Conservation (phyloP, 2,113 vertebrate genomes). For the Astatoreochromis straeleni region DNA sequence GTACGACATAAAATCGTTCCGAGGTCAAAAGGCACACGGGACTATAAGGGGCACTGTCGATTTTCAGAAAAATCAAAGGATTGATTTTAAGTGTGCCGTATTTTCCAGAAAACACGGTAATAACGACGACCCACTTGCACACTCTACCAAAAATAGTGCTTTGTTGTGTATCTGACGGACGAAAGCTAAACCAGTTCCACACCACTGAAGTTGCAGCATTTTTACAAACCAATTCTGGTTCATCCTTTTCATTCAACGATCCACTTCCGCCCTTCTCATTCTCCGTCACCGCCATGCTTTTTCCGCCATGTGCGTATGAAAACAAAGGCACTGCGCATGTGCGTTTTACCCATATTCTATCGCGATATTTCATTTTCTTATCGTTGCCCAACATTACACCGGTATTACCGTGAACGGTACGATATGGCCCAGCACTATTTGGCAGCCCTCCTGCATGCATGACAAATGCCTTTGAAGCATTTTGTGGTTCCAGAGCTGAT, state of each 20-base stretch:
- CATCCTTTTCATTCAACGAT: fast-evolving
- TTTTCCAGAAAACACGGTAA: fast-evolving
- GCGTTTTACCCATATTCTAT: background rate
- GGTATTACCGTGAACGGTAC: background rate
- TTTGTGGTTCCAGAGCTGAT: background rate
- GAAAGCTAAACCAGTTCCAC: background rate
- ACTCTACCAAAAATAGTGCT: fast-evolving
- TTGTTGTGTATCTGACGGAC: background rate
- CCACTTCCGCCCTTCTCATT: background rate
- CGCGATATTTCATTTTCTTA: background rate
- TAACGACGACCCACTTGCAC: fast-evolving
- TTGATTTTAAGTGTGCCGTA: fast-evolving
- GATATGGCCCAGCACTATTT: background rate
- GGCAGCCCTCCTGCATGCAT: background rate
- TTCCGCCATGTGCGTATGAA: fast-evolving
- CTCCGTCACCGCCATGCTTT: fast-evolving
- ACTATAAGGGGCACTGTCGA: background rate
- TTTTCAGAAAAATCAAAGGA: background rate
- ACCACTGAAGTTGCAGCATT: background rate
- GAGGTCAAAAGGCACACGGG: fast-evolving
- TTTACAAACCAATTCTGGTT: background rate
- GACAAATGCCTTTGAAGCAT: background rate
- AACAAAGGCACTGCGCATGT: background rate
- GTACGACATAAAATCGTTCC: fast-evolving
- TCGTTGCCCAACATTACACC: background rate